Base-by-base conservation (phyloP, 2,888 invertebrate genomes). In the Macrophya alboannulata region DNA sequence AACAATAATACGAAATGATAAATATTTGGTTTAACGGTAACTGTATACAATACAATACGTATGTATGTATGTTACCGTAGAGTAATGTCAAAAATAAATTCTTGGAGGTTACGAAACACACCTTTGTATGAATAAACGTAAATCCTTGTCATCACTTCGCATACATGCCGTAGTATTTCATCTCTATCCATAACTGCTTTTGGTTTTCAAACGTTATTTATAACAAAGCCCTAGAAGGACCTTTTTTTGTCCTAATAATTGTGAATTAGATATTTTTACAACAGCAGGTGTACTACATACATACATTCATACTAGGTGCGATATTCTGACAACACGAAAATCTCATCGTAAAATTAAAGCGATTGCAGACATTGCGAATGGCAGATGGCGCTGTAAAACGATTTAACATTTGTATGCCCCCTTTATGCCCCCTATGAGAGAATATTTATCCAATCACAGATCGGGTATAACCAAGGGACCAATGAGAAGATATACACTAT, bases 71-170 rank as follows among this genome's bases (percentile, higher is more conserved):
- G 48, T 55, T 6, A 62, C 59, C n/a, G 10, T 10, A 31, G 55
- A 31, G 51, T 12, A 77, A 77, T 43, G 77, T 77, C 79, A 81
- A 62, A 79, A 37, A 79, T 79, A 55, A 55, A 81, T 81, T 21
- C 37, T 86, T 51, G 1, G 40, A 77, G 71, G 82, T 84, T 76
- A 77, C 76, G 45, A 21, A 68, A 87, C 86, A 40, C 17, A 87
- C 87, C 87, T 79, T 82, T 84, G n/a, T 48, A 48, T 37, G 86
- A 86, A 59, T 84, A 37, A 43, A 72, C 40, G 85, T 85, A 86
- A n/a, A 88, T 37, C 72, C 86, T 87, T 8, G 85, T 83, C 48
- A 88, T 71, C 59, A 87, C 84, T 37, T 83, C 85, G 68, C 86
- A 86, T 6, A 87, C 79, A 4, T 85, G 84, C 15, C 86, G 85